Evolutionary conservation across 2,797 vertebrate species (phyloP).

Genomic region (Eulemur coronatus): DNA sequence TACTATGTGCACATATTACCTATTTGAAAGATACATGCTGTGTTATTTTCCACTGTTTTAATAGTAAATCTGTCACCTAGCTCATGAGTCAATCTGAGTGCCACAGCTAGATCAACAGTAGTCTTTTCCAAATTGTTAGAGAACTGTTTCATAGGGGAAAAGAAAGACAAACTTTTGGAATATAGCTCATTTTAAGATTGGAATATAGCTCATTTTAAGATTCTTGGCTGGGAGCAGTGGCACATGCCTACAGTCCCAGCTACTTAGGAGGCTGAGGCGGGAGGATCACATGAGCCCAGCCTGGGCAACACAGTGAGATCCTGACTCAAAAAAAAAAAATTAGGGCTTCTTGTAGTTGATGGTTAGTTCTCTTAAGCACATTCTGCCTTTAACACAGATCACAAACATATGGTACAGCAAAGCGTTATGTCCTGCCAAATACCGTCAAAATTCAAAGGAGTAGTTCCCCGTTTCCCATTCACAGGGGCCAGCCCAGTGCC

Average conservation of each 20-base stretch:
- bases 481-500: neutral
- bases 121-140: neutral
- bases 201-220: neutral
- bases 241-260: neutral
- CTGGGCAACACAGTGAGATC: neutral
- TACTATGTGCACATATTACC: rapidly evolving
- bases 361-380: neutral
- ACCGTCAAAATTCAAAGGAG: neutral
- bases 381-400: neutral
- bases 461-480: neutral
- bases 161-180: neutral
- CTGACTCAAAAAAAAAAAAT: neutral
- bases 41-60: neutral
- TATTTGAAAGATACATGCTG: neutral
- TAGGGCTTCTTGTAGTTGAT: neutral
- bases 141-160: no score
- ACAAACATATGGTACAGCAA: neutral
- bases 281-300: neutral
- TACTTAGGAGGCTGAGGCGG: neutral
- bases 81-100: neutral
- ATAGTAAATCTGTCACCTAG: neutral
- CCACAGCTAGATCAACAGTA: neutral
- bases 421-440: neutral
- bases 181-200: neutral
- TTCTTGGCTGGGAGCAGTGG: neutral